Conservation (phyloP, 2,888 invertebrate species). For the Alitta virens region DNA sequence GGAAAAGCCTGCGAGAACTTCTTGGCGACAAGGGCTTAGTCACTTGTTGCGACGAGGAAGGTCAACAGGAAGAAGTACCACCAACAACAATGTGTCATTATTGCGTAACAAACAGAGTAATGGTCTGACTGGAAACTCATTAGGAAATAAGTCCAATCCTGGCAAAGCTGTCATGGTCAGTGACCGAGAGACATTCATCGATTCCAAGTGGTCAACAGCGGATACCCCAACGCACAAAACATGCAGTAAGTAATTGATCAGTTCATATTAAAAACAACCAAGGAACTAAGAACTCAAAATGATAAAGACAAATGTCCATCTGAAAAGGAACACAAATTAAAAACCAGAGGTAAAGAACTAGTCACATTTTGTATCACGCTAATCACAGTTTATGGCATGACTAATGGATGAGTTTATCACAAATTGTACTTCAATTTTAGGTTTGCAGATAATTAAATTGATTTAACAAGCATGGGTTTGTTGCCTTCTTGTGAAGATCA, state of each 20-base stretch:
- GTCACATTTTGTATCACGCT: no score
- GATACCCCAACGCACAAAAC: conserved; percentile 16
- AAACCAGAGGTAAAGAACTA: no score
- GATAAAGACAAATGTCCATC: no score
- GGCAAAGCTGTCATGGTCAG: neutral
- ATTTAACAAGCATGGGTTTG: no score
- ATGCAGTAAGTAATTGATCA: conserved; percentile 20
- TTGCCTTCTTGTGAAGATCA: no score
- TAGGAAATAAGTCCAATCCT: neutral
- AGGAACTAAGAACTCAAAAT: no score
- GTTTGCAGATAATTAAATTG: no score
- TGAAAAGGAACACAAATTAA: no score
- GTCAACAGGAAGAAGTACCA: conserved; percentile 14
- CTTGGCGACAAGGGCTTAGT: conserved; percentile 21
- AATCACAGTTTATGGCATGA: no score
- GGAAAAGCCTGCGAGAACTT: neutral
- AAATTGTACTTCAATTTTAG: no score
- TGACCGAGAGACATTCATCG: conserved; percentile 14
- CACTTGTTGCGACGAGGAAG: conserved; percentile 21
- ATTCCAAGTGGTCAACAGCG: conserved; percentile 21
- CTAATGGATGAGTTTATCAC: no score
- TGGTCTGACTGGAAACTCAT: conserved; percentile 10
- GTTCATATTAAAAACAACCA: no score
- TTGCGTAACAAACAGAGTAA: conserved; percentile 14
- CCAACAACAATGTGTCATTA: conserved; percentile 21